phyloP scores from a whole-genome alignment of 2,888 invertebrate genomes.

The Orchestes rusci region DNA sequence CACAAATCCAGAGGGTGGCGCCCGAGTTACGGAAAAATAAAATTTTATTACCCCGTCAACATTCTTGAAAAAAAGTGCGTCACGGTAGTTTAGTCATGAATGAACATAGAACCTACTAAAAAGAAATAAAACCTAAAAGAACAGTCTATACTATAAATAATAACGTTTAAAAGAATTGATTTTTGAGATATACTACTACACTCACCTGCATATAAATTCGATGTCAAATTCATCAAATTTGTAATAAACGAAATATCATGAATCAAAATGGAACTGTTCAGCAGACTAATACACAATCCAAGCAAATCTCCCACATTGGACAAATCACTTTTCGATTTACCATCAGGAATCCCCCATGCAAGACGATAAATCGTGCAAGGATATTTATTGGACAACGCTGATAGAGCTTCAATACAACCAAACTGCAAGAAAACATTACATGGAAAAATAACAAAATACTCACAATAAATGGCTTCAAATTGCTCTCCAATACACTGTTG shows the following conservation, averaged over 20 bases:
- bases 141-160: too few species aligned
- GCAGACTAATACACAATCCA: constrained; percentile 40
- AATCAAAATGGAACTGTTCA: constrained; percentile 47
- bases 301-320: constrained; percentile 33
- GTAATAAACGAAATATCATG: constrained; percentile 50
- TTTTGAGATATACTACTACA: too few species aligned
- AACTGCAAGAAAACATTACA: constrained; percentile 41
- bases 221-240: constrained; percentile 47
- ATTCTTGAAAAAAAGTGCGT: too few species aligned
- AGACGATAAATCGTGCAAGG: constrained; percentile 59
- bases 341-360: constrained; percentile 55
- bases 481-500: constrained; percentile 51
- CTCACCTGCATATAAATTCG: constrained; percentile 52
- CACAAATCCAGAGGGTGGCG: too few species aligned
- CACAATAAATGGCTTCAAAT: constrained; percentile 62
- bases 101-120: too few species aligned
- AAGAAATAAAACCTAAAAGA: too few species aligned
- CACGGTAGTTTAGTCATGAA: too few species aligned
- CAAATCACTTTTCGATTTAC: constrained; percentile 1
- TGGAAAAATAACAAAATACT: constrained; percentile 36
- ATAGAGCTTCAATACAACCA: constrained; percentile 63
- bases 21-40: too few species aligned
- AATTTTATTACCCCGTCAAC: too few species aligned
- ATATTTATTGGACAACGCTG: constrained; percentile 57
- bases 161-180: too few species aligned